phyloP scores from a whole-genome alignment of 53 echinoderm and acorn worm species.

The Actinopyga echinites region DNA sequence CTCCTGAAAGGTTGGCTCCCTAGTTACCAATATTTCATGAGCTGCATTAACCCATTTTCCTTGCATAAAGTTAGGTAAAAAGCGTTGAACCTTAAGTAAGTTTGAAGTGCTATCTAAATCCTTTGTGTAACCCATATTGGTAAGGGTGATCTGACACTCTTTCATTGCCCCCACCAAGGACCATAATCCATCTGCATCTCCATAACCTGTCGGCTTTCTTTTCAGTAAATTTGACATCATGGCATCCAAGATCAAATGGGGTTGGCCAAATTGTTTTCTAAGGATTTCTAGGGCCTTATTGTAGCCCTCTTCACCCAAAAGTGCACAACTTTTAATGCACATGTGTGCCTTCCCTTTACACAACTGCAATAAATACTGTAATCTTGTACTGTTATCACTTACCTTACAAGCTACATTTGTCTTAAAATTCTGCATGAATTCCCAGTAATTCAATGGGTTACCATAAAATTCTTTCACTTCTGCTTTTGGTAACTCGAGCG shows the following conservation, averaged over 20 bases:
- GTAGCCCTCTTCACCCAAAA: neutral
- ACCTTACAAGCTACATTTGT: too few species aligned
- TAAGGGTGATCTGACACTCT: neutral
- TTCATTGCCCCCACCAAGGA: neutral
- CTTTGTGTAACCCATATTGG: neutral
- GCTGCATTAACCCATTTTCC: conserved; percentile 4
- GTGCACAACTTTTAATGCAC: too few species aligned
- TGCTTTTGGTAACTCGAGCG: too few species aligned
- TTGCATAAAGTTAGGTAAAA: neutral
- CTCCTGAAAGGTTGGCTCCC: neutral
- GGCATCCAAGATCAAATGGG: neutral
- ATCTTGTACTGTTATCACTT: too few species aligned
- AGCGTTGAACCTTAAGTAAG: neutral
- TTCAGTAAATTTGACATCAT: neutral
- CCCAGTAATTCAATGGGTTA: too few species aligned
- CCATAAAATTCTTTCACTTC: too few species aligned
- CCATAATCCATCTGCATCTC: neutral
- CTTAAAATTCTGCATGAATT: too few species aligned
- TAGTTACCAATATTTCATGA: neutral
- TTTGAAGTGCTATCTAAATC: neutral
- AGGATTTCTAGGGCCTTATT: neutral
- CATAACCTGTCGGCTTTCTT: neutral
- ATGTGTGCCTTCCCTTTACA: conserved; percentile 1
- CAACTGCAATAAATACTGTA: too few species aligned
- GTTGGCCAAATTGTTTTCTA: neutral